These are phyloP conservation scores for Protobothrops flavoviridis DNA, from an alignment of 2,113 vertebrate species.

Conservation along the genomic window DNA sequence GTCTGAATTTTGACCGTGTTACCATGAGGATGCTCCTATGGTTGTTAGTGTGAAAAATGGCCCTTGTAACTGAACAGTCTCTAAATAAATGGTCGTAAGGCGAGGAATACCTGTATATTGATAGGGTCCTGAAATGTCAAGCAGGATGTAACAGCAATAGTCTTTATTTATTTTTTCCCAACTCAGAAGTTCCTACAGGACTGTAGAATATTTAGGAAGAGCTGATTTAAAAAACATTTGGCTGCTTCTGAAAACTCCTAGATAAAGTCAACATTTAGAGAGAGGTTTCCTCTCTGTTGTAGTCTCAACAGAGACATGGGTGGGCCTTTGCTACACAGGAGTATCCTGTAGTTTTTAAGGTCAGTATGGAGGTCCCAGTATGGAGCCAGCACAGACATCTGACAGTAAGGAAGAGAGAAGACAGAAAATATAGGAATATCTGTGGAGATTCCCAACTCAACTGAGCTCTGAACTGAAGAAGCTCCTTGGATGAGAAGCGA, in stretches of 20 bases:
- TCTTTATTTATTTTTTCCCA: not conserved
- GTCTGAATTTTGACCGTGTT: too few species aligned
- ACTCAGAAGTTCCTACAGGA: not conserved
- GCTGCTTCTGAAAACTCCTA: constrained; percentile 33
- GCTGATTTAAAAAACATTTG: constrained; percentile 28
- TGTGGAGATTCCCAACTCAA: too few species aligned
- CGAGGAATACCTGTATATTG: too few species aligned
- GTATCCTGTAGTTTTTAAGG: not conserved
- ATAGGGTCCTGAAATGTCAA: not conserved
- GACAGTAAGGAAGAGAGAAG: not conserved
- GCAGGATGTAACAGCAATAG: not conserved
- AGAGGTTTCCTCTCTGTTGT: not conserved
- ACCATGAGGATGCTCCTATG: too few species aligned
- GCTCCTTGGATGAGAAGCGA: too few species aligned
- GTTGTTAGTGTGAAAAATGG: too few species aligned
- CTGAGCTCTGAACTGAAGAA: too few species aligned
- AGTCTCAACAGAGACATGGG: too few species aligned
- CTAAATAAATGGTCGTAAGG: too few species aligned
- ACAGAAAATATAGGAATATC: too few species aligned
- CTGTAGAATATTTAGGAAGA: not conserved
- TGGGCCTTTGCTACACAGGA: not conserved
- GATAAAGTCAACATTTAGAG: not conserved
- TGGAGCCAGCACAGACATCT: not conserved
- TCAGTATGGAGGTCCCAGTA: not conserved
- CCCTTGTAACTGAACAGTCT: too few species aligned